Evolutionary conservation across 2,888 invertebrate species (phyloP), one percentile per base, ranked within the genome.

Genomic region (Scelioninae gen. 1): DNA sequence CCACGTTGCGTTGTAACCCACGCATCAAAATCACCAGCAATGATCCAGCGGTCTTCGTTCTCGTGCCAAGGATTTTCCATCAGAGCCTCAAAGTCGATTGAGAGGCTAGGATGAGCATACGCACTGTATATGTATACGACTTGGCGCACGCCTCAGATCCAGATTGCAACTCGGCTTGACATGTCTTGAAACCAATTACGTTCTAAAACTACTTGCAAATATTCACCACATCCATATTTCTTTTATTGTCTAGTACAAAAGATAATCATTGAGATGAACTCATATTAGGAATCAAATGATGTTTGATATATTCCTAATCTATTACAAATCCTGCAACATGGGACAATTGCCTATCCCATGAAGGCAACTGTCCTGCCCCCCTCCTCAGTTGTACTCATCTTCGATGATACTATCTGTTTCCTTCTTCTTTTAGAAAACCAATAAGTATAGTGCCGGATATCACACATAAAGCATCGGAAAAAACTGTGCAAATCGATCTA

Each of bases 131-230:
- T 16, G 0, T 15, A 7, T 9, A 53, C 29, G 9, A 53, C 0
- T 0, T n/a, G 65, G 3, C n/a, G 10, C 4, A 0, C 5, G 23
- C 65, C 51, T 8, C 49, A 49, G 0, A 0, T 38, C 65, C 65
- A 65, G 11, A 65, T n/a, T 5, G 49, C 38, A 0, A 49, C 49
- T 10, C 51, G 10, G 5, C 9, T 9, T 0, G 49, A 10, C 1
- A 6, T 5, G 9, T 53, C 66, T 0, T 29, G 0, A 0, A n/a
- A 4, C 66, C 53, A 68, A 10, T 40, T 40, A 9, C 51, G 38
- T 85, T 62, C 16, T 49, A 34, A 11, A 85, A 76, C 55, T 72
- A 84, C 29, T 85, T 85, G 11, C 80, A 45, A 9, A 85, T 45
- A 5, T 53, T 51, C 8, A 51, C 65, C 0, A 84, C 43, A 34